Evolutionary conservation across 2,888 invertebrate species (phyloP).

Genomic region (Diogma glabrata): DNA sequence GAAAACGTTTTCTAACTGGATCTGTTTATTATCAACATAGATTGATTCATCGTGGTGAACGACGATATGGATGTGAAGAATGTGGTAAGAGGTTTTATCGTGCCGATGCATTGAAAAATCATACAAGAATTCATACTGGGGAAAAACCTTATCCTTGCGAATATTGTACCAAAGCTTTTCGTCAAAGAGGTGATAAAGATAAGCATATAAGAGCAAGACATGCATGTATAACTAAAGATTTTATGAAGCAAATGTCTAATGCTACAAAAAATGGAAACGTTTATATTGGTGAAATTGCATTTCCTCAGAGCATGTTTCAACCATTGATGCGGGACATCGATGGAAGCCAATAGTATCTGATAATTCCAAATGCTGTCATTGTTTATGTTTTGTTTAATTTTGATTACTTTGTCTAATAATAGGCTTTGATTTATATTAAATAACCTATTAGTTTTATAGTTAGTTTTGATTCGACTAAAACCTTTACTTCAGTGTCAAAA

Average conservation of each 20-base stretch:
- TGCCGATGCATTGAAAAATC: slow-evolving; percentile 51
- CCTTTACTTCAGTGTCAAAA: too few species aligned
- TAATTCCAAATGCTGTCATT: too few species aligned
- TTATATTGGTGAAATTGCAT: slow-evolving; percentile 25
- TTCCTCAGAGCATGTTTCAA: slow-evolving; percentile 26
- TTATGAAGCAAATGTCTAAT: slow-evolving; percentile 10
- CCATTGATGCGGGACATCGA: slow-evolving; percentile 25
- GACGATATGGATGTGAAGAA: slow-evolving; percentile 50
- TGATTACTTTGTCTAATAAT: too few species aligned
- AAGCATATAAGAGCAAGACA: slow-evolving; percentile 46
- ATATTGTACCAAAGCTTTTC: slow-evolving; percentile 41
- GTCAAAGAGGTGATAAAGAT: slow-evolving; percentile 46
- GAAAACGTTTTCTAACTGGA: slow-evolving; percentile 49
- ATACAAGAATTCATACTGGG: slow-evolving; percentile 48
- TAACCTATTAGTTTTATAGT: too few species aligned
- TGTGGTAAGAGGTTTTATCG: slow-evolving; percentile 51
- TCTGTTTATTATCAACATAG: slow-evolving; percentile 53
- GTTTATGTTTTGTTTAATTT: too few species aligned
- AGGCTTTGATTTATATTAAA: too few species aligned
- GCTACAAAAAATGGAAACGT: slow-evolving; percentile 20
- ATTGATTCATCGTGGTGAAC: slow-evolving; percentile 48
- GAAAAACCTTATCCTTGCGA: slow-evolving; percentile 44
- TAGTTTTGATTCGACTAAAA: too few species aligned
- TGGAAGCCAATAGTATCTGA: too few species aligned
- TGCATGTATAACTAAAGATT: slow-evolving; percentile 11